A percentile compares a stretch with the other conserved stretches of the same genome.
These are phyloP conservation scores for Scleropages formosus DNA, from an alignment of 2,797 vertebrate species.

Conservation along the genomic window DNA sequence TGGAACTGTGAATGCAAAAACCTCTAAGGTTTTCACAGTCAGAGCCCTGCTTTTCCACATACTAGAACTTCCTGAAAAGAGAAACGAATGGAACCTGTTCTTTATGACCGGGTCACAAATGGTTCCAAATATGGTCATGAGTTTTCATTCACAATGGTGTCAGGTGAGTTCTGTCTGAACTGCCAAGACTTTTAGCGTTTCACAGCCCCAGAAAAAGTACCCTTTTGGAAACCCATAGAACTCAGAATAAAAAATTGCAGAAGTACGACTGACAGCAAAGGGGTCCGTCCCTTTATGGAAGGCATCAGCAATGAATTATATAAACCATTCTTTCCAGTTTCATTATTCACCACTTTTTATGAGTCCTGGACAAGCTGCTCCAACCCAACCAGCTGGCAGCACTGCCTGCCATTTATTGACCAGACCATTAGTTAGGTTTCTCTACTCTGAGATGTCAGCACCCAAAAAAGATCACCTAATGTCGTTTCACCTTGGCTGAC, in stretches of 20 bases:
- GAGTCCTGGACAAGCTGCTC: background rate
- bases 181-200: constrained; percentile 35
- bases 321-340: background rate
- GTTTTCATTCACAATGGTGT: constrained; percentile 33
- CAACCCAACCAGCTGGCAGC: background rate
- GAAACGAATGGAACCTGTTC: no score
- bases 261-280: background rate
- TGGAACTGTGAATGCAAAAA: background rate
- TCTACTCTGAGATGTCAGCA: background rate
- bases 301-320: background rate
- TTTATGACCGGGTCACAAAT: background rate
- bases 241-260: constrained; percentile 25
- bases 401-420: background rate
- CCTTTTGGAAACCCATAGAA: background rate
- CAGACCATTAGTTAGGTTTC: background rate
- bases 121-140: background rate
- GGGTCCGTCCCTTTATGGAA: background rate
- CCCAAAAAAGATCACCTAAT: background rate
- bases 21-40: no score
- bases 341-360: background rate
- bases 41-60: no score
- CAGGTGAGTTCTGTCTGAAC: constrained; percentile 32
- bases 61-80: no score
- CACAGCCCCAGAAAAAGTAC: background rate
- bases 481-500: background rate